These are phyloP conservation scores for Lamellibrachia luymesi DNA, from an alignment of 1,140 invertebrate species.

Conservation along the genomic window DNA sequence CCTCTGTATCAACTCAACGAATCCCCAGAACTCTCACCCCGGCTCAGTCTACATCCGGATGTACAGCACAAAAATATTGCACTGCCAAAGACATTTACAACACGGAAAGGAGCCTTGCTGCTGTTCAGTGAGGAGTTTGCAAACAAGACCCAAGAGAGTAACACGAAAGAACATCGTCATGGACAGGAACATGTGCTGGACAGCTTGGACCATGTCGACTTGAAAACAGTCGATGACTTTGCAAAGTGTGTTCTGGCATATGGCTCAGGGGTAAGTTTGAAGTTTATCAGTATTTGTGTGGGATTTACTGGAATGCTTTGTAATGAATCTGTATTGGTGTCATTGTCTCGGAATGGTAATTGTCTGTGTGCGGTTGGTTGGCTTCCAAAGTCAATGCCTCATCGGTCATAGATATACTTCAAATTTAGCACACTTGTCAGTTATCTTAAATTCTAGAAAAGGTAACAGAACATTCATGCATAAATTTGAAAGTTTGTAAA, in stretches of 20 bases:
- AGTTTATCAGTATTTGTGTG: neutral
- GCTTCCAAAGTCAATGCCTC: neutral
- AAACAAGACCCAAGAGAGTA: conserved; percentile 30
- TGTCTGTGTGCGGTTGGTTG: neutral
- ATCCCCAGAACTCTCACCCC: neutral
- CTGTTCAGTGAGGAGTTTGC: conserved; percentile 55
- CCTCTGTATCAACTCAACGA: conserved; percentile 10
- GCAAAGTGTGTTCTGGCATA: conserved; percentile 52
- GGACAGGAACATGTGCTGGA: neutral
- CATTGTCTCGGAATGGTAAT: neutral
- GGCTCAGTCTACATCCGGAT: neutral
- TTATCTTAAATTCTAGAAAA: neutral
- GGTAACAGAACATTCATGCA: too few species aligned
- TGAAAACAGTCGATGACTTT: conserved; percentile 53
- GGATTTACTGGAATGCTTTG: neutral
- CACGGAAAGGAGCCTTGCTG: conserved; percentile 53
- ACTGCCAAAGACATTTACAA: conserved; percentile 56
- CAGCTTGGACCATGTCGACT: neutral
- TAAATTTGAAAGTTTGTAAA: too few species aligned
- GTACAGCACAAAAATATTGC: neutral
- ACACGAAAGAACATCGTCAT: conserved; percentile 25
- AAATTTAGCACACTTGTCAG: neutral
- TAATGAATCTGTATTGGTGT: neutral
- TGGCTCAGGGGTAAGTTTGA: conserved; percentile 30
- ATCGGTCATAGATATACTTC: neutral